Base-by-base conservation (phyloP, 37 sponge, comb jelly and placozoan genomes). In the Theonella swinhoei region DNA sequence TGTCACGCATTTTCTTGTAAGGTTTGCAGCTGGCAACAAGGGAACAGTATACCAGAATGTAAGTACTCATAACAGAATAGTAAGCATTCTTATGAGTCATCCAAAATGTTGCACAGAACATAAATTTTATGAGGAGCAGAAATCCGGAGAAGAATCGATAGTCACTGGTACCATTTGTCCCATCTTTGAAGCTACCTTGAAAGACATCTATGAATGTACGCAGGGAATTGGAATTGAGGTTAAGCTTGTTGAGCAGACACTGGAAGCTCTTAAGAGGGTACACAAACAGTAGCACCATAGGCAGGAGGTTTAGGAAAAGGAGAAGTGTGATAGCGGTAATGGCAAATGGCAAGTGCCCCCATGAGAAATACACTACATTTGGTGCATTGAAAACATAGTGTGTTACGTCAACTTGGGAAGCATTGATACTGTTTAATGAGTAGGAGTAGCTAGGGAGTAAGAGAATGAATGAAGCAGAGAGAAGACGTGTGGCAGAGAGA, bases 111-210 rank as follows among this genome's bases (percentile, higher is more conserved):
- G 11, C 54, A 47, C 54, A 47, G 54, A 47, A 7, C 11, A 47
- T 47, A 14, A 47, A 47, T 47, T 47, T 14, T 14, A 47, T 7
- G 54, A 47, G 54, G 11, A 47, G 54, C 11, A 47, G 54, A 47
- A 47, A 14, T 47, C 54, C 60, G 11, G 76, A 37, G 47, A 75
- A 75, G 30, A 29, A 75, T 5, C 76, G 60, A 75, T 40, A 54
- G 25, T 75, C 76, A 22, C 7, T 2, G 19, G 60, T 75, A 1
- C 32, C 60, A 24, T 75, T 43, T 14, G 76, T 75, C 59, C 76
- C 76, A 25, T 75, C 47, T 9, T 75, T 75, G 3, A 39, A 75
- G 19, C 58, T 39, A 28, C 76, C 76, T 54, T 75, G 76, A 75
- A 75, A 75, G 28, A 40, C 60, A 19, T 75, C 76, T 40, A 75